phyloP scores from a whole-genome alignment of 2,888 invertebrate genomes.

The Desoria tigrina region DNA sequence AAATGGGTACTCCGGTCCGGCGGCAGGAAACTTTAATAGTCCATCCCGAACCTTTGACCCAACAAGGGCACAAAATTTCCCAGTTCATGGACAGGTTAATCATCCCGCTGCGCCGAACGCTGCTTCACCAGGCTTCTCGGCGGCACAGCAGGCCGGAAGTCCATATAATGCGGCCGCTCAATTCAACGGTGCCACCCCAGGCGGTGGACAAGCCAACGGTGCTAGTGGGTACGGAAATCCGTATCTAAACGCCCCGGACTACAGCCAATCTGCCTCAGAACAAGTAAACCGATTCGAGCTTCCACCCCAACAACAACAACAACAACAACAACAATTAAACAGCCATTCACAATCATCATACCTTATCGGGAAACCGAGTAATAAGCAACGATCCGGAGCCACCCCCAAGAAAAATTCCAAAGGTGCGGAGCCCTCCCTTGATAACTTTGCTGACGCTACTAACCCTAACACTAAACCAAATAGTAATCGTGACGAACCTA shows the following conservation, averaged over 20 bases:
- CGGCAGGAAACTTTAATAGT: conserved; percentile 51
- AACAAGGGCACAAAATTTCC: conserved; percentile 33
- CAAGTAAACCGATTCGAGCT: conserved; percentile 11
- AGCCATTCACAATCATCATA: conserved; percentile 18
- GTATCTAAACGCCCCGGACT: conserved; percentile 26
- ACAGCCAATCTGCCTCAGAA: conserved; percentile 17
- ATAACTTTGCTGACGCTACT: no score
- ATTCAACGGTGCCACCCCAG: conserved; percentile 22
- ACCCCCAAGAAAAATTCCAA: no score
- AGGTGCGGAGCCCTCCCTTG: no score
- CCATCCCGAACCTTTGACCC: conserved; percentile 43
- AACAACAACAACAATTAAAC: no score
- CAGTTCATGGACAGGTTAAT: conserved; percentile 42
- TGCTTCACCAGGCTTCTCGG: conserved; percentile 34
- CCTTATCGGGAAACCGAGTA: no score
- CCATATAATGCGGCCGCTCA: conserved; percentile 19
- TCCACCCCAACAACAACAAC: conserved; percentile 14
- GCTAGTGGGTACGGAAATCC: conserved; percentile 49
- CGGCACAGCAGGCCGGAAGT: conserved; percentile 24
- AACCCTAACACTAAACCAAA: no score
- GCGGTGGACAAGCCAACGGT: conserved; percentile 42
- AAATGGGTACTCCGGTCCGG: conserved; percentile 41
- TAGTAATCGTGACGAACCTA: no score
- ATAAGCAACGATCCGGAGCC: no score
- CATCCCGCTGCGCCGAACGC: conserved; percentile 36